Evolutionary conservation across 92 coral and sea anemone genomes (phyloP), one percentile per base, ranked within the genome.

Genomic region (Metridium senile): DNA sequence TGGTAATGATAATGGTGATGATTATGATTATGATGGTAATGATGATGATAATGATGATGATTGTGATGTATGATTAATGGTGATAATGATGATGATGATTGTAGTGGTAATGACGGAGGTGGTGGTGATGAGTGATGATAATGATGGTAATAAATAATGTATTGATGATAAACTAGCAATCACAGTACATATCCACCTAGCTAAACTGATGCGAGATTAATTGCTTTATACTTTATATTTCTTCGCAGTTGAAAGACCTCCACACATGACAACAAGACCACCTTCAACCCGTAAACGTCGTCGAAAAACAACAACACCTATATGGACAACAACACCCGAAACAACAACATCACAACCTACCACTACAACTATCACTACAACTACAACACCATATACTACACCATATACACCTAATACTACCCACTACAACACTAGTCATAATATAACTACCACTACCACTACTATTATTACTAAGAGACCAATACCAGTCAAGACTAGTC

Each of bases 211-310:
- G n/a, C n/a, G n/a, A n/a, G n/a, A n/a, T n/a, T n/a, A n/a, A 39
- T 39, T 39, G 49, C 13, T 39, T 39, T 39, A 6, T n/a, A 34
- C 20, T 9, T 49, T 34, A 7, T 53, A 9, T 30, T 29, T 54
- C 9, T 33, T 72, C 53, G 43, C 33, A 75, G 80, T 59, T 26
- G 9, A 31, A 26, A 23, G 69, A 75, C 69, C 69, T 54, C 33
- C 70, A 61, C 58, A 39, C 33, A 49, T 75, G 70, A 33, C 80
- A 26, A 34, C 70, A 11, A 25, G 25, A 11, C 33, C 80, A 25
- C 58, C 70, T 26, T 52, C 77, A 1, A 75, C 76, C n/a, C 46
- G 75, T 19, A 72, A 25, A 68, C 58, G 61, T 13, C 72, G 73
- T 22, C 61, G 31, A 46, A 43, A 76, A 34, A 66, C 74, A 45